Evolutionary conservation across 2,797 vertebrate genomes (phyloP).

Genomic region (Hydrophis major): DNA sequence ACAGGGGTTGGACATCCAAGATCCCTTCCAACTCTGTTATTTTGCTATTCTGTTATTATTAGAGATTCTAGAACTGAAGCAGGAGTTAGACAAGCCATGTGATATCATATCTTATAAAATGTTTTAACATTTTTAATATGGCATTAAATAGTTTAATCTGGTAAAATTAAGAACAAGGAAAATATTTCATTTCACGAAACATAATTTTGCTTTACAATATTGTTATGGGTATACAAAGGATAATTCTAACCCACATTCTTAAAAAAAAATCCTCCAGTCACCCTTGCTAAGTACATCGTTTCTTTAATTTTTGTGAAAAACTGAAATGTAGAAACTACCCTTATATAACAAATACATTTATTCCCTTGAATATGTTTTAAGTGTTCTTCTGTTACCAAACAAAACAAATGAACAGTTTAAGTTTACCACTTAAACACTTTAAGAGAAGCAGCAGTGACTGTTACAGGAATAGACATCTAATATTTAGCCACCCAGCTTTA

Average conservation of each 20-base stretch:
- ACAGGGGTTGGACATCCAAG: too few species aligned
- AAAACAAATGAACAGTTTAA: neutral
- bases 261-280: neutral
- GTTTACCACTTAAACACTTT: neutral
- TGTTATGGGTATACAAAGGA: neutral
- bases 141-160: neutral
- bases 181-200: neutral
- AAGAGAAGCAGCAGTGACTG: neutral
- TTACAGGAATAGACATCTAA: neutral
- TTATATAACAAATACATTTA: neutral
- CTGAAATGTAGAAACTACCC: neutral
- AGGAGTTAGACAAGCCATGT: neutral
- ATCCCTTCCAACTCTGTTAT: too few species aligned
- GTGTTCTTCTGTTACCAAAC: neutral
- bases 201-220: slow-evolving; percentile 23
- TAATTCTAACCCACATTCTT: neutral
- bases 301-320: neutral
- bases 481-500: neutral
- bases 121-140: neutral
- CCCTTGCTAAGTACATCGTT: slow-evolving; percentile 11
- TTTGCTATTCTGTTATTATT: too few species aligned
- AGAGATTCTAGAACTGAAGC: neutral
- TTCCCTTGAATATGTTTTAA: neutral
- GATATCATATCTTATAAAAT: neutral
- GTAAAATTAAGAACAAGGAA: neutral